phyloP scores from a whole-genome alignment of 2,888 invertebrate genomes.

The Rhagophthalmus giganteus region DNA sequence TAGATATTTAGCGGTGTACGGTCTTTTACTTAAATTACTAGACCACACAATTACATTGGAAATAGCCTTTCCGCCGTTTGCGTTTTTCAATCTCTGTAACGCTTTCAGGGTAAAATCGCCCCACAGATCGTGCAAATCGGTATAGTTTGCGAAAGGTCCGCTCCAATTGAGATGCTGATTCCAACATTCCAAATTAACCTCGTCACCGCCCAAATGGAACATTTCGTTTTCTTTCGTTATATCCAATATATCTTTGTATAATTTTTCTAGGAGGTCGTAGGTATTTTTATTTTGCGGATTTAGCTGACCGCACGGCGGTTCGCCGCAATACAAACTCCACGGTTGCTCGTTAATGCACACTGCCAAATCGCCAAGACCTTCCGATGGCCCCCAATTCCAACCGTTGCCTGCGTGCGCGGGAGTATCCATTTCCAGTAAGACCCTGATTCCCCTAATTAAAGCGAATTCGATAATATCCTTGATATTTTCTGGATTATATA shows the following conservation, averaged over 20 bases:
- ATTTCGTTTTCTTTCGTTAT: constrained; percentile 76
- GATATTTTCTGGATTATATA: constrained; percentile 71
- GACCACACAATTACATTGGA: constrained; percentile 74
- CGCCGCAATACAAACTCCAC: constrained; percentile 79
- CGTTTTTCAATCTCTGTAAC: constrained; percentile 63
- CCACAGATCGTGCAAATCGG: constrained; percentile 78
- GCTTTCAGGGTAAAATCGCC: constrained; percentile 74
- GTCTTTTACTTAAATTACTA: constrained; percentile 73
- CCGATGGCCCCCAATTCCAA: constrained; percentile 80
- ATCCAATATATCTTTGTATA: constrained; percentile 75
- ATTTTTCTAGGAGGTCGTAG: constrained; percentile 70
- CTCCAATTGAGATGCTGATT: constrained; percentile 55
- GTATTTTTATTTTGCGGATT: constrained; percentile 81
- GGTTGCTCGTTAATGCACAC: constrained; percentile 81
- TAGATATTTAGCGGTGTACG: constrained; percentile 61
- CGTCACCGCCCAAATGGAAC: constrained; percentile 83
- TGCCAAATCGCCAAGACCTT: constrained; percentile 76
- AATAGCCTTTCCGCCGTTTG: constrained; percentile 60
- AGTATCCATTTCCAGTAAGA: constrained; percentile 87
- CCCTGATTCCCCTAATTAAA: constrained; percentile 78
- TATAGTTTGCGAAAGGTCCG: constrained; percentile 60
- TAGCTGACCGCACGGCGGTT: constrained; percentile 85
- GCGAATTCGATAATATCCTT: constrained; percentile 76
- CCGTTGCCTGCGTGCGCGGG: constrained; percentile 89
- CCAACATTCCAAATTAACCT: constrained; percentile 83